Base-by-base conservation (phyloP, 2,888 invertebrate genomes). In the Apamea sordens region DNA sequence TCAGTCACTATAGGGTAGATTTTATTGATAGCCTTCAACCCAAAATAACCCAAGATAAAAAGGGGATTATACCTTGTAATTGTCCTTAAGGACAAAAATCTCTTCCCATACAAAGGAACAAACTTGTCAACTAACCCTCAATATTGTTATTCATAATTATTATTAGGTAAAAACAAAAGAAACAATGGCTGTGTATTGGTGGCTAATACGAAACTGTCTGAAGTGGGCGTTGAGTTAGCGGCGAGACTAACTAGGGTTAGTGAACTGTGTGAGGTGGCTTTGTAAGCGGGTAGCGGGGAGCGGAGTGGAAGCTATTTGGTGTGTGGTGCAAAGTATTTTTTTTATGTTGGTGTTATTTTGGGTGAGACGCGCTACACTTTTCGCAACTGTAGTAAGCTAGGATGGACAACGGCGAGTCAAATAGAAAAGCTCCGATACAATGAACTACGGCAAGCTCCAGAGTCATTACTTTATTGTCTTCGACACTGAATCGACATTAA, bases 161-260 rank as follows among this genome's bases (percentile, higher is more conserved):
- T 47, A 65, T 73, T 64, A 11, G 24, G 5, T 44, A 67, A 36
- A 74, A 72, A 76, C 73, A 81, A 82, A 84, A 75, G 65, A 83
- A 76, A 85, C 87, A 82, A 89, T 63, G 44, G 77, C 77, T 78
- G 84, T 88, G 83, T 90, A 94, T 93, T 90, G 91, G 91, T 87
- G 86, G 92, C 91, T 94, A 94, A 94, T 93, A 93, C 85, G 89
- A 91, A 90, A 89, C 82, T 76, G 89, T 89, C 90, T 86, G 88
- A 86, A 94, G 94, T 93, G 93, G 93, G 93, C 85, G 93, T 90
- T 73, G 89, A 93, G 94, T 90, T 93, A 86, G 77, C 88, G 93
- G 86, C 93, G 93, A 92, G 93, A 93, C 93, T 82, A 47, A 36
- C 68, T 90, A 91, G 93, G 89, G 90, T 90, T 81, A 84, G 81